Percentiles rank a stretch among this genome's conserved stretches.
Evolutionary conservation across 2,797 vertebrate genomes (phyloP).

Genomic region (Pelobates cultripes): DNA sequence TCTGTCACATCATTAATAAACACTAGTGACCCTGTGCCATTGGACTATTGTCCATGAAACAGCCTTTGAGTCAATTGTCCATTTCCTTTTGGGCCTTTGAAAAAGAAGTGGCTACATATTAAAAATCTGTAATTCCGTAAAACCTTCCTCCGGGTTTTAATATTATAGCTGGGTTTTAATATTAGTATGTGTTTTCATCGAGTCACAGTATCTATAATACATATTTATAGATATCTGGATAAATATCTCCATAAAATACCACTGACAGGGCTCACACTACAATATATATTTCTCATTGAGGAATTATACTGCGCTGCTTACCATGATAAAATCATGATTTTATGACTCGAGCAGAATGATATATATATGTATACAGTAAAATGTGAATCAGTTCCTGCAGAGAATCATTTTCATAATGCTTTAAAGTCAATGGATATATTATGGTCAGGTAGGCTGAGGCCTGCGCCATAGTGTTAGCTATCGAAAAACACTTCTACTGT

Average conservation of each 20-base stretch:
- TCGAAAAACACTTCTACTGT: conserved; percentile 8
- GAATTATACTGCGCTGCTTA: conserved; percentile 37
- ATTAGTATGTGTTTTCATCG: conserved; percentile 29
- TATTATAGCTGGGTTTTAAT: conserved; percentile 6
- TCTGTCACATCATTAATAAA: too few relatives aligned
- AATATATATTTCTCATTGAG: conserved; percentile 45
- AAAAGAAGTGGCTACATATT: too few relatives aligned
- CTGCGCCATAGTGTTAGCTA: neutral
- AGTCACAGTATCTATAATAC: conserved; percentile 9
- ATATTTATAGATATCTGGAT: conserved; percentile 41
- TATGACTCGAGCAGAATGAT: conserved; percentile 7
- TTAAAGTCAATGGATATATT: conserved; percentile 5
- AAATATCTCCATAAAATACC: conserved; percentile 41
- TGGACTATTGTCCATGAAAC: too few relatives aligned
- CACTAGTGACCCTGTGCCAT: too few relatives aligned
- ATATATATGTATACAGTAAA: neutral
- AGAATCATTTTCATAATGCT: conserved; percentile 12
- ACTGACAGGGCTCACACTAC: conserved; percentile 23
- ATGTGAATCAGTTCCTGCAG: neutral
- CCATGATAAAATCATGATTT: conserved; percentile 40
- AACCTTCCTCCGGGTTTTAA: neutral
- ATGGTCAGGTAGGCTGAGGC: neutral
- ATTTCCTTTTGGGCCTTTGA: too few relatives aligned
- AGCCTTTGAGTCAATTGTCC: too few relatives aligned
- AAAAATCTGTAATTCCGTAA: too few relatives aligned